Evolutionary conservation across 2,888 invertebrate genomes (phyloP).

Genomic region (Acanthococcus lagerstroemiae): DNA sequence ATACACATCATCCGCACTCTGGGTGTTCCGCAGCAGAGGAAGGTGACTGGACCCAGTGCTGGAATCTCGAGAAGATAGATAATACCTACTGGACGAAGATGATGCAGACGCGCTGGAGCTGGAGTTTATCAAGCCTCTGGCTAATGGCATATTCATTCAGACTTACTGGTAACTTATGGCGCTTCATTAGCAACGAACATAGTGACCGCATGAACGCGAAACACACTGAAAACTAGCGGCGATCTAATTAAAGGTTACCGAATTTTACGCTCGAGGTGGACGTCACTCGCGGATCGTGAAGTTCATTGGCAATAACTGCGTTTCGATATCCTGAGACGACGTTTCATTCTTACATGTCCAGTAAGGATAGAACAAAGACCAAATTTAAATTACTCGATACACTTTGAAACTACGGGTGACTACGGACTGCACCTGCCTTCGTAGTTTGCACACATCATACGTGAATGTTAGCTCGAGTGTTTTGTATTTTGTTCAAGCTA

Average conservation of each 20-base stretch:
- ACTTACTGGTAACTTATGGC: background rate
- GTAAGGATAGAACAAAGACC: too few relatives aligned
- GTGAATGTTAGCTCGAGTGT: too few relatives aligned
- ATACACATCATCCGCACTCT: slow-evolving; percentile 22
- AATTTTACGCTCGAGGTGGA: too few relatives aligned
- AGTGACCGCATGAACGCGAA: background rate
- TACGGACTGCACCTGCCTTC: too few relatives aligned
- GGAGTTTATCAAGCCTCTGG: slow-evolving; percentile 21
- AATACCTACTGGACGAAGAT: slow-evolving; percentile 20
- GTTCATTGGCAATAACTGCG: too few relatives aligned
- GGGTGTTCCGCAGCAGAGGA: slow-evolving; percentile 21
- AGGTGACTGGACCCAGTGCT: slow-evolving; percentile 14
- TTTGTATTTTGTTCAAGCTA: too few relatives aligned
- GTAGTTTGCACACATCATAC: too few relatives aligned
- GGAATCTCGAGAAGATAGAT: slow-evolving; percentile 17
- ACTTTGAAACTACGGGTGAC: too few relatives aligned
- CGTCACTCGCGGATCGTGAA: too few relatives aligned
- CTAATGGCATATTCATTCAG: slow-evolving; percentile 12
- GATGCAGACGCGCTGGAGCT: slow-evolving; percentile 23
- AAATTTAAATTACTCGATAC: too few relatives aligned
- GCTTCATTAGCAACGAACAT: background rate
- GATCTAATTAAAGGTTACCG: background rate
- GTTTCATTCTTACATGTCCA: too few relatives aligned
- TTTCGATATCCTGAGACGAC: too few relatives aligned
- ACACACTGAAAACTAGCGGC: background rate